A percentile compares a stretch with the other conserved stretches of the same genome.
phyloP scores from a whole-genome alignment of 2,888 invertebrate species.

The Pedicia rivosa region DNA sequence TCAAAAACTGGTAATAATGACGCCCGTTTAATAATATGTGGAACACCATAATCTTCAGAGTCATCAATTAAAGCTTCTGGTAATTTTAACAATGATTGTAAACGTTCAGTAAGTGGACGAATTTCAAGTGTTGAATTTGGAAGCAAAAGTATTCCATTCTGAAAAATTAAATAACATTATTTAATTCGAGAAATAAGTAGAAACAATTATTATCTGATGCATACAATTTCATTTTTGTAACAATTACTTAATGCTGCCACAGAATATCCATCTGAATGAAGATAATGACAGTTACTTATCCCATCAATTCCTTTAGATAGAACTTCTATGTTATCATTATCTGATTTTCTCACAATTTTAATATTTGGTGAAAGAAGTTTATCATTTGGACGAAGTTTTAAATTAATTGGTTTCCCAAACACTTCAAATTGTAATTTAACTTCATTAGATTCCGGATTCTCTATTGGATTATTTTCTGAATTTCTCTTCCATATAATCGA shows the following conservation, averaged over 20 bases:
- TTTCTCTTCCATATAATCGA: neutral
- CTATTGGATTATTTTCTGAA: neutral
- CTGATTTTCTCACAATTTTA: slow-evolving; percentile 38
- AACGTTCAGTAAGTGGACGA: slow-evolving; percentile 38
- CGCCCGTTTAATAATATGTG: slow-evolving; percentile 9
- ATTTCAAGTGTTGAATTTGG: slow-evolving; percentile 54
- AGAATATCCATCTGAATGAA: slow-evolving; percentile 38
- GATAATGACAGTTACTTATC: slow-evolving; percentile 43
- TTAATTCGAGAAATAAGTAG: too few species aligned
- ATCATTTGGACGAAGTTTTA: slow-evolving; percentile 44
- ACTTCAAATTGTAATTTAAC: slow-evolving; percentile 1
- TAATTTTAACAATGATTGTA: slow-evolving; percentile 25
- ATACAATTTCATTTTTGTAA: slow-evolving; percentile 43
- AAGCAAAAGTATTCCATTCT: slow-evolving; percentile 52
- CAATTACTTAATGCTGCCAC: slow-evolving; percentile 55
- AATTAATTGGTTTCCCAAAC: slow-evolving; percentile 36
- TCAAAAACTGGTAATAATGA: neutral
- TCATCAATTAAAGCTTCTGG: neutral
- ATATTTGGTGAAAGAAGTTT: slow-evolving; percentile 42
- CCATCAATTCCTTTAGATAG: slow-evolving; percentile 26
- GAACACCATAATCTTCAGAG: neutral
- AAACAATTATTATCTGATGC: too few species aligned
- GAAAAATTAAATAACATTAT: slow-evolving; percentile 16
- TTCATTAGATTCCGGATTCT: neutral
- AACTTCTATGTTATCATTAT: slow-evolving; percentile 22